Base-by-base conservation (phyloP, 2,888 invertebrate genomes). In the Noctua comes region DNA sequence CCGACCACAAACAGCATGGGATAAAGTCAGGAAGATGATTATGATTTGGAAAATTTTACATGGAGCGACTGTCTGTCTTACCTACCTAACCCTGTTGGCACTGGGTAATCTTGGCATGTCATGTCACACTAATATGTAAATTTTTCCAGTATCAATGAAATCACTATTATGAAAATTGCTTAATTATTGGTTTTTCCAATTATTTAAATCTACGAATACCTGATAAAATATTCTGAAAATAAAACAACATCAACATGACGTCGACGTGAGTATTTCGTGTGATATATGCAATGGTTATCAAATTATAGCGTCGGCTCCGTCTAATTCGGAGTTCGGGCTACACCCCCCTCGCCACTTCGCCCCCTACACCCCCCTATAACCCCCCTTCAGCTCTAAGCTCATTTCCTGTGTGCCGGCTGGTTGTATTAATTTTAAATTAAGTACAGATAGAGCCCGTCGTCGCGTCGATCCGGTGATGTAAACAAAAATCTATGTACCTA, bases 391-490 rank as follows among this genome's bases (percentile, higher is more conserved):
- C 97, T 97, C 97, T 97, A 97, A 97, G 97, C 97, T 97, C 97
- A 97, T 97, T 97, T 97, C 97, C 97, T 93, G 97, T 95, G 97
- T 96, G 97, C 97, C 97, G 97, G 97, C 97, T 97, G 97, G 97
- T 97, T 97, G 97, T 97, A 97, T 97, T 97, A 97, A 97, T 97
- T 97, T 97, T 97, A 97, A 97, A 97, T 97, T 97, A 97, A 90
- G 87, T 85, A 85, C 86, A 85, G 88, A 87, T 90, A 89, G 89
- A 91, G 83, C 86, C 83, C 77, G 76, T 69, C 82, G 82, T 76
- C 79, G 77, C 83, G 72, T 82, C 87, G 85, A 82, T 79, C 80
- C 85, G 46, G 68, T 62, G 73, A 78, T 85, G 81, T 85, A 91
- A 92, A 92, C 91, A 92, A 90, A 91, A 86, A 84, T 86, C 73